These are phyloP conservation scores for Progne subis DNA, from an alignment of 2,113 vertebrate species.

Conservation along the genomic window DNA sequence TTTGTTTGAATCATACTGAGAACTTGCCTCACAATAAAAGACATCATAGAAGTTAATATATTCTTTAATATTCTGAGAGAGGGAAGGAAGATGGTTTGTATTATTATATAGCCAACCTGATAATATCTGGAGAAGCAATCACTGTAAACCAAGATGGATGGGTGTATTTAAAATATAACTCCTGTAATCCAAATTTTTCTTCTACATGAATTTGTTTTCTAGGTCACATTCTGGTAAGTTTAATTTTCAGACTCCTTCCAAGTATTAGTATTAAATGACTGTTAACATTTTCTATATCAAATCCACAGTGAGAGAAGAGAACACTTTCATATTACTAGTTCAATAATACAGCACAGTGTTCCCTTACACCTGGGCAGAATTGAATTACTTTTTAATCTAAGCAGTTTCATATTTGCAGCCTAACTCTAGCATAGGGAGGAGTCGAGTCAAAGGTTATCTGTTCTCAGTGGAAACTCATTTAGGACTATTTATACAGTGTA, in stretches of 20 bases:
- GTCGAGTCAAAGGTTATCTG: background rate
- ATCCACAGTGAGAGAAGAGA: background rate
- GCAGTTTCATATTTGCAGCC: background rate
- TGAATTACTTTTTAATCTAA: background rate
- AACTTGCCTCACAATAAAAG: conserved; percentile 79
- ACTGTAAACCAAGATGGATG: background rate
- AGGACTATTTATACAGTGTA: background rate
- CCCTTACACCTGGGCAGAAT: background rate
- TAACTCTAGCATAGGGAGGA: background rate
- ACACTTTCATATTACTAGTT: background rate
- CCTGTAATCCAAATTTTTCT: background rate
- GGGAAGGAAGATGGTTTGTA: conserved; percentile 69
- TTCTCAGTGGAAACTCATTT: background rate
- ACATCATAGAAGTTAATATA: conserved; percentile 83
- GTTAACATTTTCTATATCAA: background rate
- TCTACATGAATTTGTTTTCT: background rate
- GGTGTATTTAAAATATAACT: background rate
- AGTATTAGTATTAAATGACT: background rate
- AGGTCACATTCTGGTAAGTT: background rate
- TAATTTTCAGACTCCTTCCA: background rate
- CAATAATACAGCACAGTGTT: background rate
- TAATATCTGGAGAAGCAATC: conserved; percentile 74
- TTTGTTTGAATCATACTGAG: background rate
- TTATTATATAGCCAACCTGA: conserved; percentile 78
- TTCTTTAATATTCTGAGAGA: conserved; percentile 83